Percentiles rank a stretch among this genome's conserved stretches.
Evolutionary conservation across 2,888 invertebrate genomes (phyloP).

Genomic region (Pristionchus japonicus): DNA sequence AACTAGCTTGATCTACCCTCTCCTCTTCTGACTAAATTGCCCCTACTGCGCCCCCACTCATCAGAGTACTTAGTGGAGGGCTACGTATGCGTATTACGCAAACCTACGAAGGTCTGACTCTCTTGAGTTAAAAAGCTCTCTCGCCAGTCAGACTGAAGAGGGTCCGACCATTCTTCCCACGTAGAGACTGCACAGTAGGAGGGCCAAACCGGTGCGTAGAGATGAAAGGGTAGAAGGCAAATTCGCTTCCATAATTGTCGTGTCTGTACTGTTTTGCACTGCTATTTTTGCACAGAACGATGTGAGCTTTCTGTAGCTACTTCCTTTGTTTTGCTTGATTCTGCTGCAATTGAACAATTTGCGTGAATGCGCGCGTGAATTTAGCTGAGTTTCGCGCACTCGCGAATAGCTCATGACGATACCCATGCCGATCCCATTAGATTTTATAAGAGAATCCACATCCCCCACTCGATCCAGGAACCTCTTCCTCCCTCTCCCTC

Average conservation of each 20-base stretch:
- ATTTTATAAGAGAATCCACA: too few species aligned
- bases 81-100: background rate
- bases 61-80: background rate
- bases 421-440: too few species aligned
- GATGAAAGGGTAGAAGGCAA: background rate
- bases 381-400: too few species aligned
- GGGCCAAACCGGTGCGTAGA: slow-evolving; percentile 1
- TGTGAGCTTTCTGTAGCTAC: background rate
- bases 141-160: too few species aligned
- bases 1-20: slow-evolving; percentile 27
- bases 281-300: background rate
- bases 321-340: background rate
- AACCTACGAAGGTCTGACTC: background rate
- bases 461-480: background rate
- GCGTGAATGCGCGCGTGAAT: background rate
- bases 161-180: too few species aligned
- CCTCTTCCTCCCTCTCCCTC: background rate
- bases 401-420: too few species aligned
- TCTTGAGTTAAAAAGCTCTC: too few species aligned
- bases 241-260: background rate
- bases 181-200: background rate
- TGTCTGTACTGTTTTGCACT: background rate
- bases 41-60: slow-evolving; percentile 17
- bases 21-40: background rate
- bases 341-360: too few species aligned